Conservation (phyloP, 2,797 vertebrate species). For the Poeciliopsis gracilis region DNA sequence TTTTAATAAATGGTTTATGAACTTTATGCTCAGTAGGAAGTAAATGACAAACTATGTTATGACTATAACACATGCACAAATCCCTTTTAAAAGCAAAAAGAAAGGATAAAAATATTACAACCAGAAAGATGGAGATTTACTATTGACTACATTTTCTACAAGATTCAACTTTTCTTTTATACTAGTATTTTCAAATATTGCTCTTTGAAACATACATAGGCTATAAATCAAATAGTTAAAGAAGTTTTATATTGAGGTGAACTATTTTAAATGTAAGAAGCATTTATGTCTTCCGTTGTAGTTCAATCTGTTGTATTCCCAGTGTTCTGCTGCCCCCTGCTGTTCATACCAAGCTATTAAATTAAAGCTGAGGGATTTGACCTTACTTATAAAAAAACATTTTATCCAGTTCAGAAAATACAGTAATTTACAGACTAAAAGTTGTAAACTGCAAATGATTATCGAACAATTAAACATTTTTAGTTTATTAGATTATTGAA, state of each 20-base stretch:
- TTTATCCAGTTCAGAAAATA: background rate
- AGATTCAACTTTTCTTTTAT: background rate
- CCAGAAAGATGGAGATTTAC: background rate
- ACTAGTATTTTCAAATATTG: background rate
- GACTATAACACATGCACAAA: background rate
- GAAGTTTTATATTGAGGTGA: background rate
- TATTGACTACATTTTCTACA: background rate
- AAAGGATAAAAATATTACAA: background rate
- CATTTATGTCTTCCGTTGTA: background rate
- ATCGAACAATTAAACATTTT: background rate
- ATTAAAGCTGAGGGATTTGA: background rate
- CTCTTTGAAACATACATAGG: background rate
- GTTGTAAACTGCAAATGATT: background rate
- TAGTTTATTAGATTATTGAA: background rate
- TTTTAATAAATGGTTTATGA: background rate
- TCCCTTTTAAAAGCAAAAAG: background rate
- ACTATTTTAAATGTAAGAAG: background rate
- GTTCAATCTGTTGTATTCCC: background rate
- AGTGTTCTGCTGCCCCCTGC: constrained; percentile 49
- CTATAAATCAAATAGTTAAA: background rate
- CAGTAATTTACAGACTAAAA: background rate
- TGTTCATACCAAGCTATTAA: background rate
- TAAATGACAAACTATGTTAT: background rate
- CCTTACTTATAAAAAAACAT: background rate
- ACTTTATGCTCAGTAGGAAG: background rate